These are phyloP conservation scores for Tachuris rubrigastra DNA, from an alignment of 2,113 vertebrate species.

Conservation along the genomic window DNA sequence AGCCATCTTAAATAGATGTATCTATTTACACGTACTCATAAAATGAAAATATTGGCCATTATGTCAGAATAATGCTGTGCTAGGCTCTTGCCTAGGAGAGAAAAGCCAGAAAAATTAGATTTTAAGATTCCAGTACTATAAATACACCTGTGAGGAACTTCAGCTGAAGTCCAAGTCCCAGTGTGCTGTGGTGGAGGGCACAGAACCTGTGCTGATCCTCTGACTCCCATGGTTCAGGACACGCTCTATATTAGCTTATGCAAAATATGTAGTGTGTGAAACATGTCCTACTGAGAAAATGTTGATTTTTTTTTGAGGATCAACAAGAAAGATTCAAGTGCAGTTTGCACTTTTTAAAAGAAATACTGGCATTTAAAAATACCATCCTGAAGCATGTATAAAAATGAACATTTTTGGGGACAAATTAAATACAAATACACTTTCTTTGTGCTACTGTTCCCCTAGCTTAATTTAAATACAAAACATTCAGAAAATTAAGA, in stretches of 20 bases:
- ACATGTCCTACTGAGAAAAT: background rate
- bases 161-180: background rate
- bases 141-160: background rate
- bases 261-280: background rate
- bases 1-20: background rate
- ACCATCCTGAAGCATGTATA: rapidly evolving
- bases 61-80: background rate
- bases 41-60: background rate
- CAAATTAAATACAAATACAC: background rate
- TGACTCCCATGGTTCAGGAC: background rate
- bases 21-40: background rate
- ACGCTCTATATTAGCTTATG: rapidly evolving
- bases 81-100: background rate
- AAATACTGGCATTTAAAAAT: background rate
- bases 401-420: background rate
- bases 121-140: background rate
- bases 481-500: background rate
- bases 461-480: background rate
- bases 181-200: rapidly evolving
- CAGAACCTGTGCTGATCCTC: background rate
- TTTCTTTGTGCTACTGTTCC: background rate
- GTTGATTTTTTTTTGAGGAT: background rate
- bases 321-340: background rate
- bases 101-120: background rate
- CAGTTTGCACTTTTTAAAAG: background rate